These are phyloP conservation scores for Garra rufa DNA, from an alignment of 2,113 vertebrate genomes.

Conservation along the genomic window DNA sequence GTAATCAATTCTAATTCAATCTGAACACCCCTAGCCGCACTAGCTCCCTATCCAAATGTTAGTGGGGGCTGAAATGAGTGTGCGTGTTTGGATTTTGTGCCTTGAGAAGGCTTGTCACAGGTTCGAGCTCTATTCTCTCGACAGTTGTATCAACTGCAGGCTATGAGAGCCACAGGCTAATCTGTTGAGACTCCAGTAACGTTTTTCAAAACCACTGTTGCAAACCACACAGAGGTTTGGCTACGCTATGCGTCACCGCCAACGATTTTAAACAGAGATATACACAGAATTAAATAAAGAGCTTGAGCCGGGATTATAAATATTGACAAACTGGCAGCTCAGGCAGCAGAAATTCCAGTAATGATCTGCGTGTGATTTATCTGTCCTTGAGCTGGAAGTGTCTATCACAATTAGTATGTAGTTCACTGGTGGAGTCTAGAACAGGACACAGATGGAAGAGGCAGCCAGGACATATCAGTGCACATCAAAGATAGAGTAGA, in stretches of 20 bases:
- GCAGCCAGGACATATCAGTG: slow-evolving; percentile 59
- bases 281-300: slow-evolving; percentile 16
- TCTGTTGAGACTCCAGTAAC: not conserved
- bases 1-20: slow-evolving; percentile 62
- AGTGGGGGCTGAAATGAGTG: slow-evolving; percentile 11
- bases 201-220: not conserved
- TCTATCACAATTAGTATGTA: not conserved
- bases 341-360: not conserved
- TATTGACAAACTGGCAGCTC: slow-evolving; percentile 26
- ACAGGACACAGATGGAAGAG: slow-evolving; percentile 28
- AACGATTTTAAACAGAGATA: not conserved
- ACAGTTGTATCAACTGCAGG: slow-evolving; percentile 40
- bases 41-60: slow-evolving; percentile 12
- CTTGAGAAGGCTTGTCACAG: slow-evolving; percentile 20
- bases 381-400: slow-evolving; percentile 1
- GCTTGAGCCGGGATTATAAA: not conserved
- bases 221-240: not conserved
- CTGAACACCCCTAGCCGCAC: slow-evolving; percentile 34
- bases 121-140: slow-evolving; percentile 34
- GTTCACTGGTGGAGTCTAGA: not conserved
- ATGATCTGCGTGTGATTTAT: slow-evolving; percentile 10
- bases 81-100: slow-evolving; percentile 19
- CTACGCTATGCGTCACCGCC: not conserved
- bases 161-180: slow-evolving; percentile 42
- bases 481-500: slow-evolving; percentile 56